Evolutionary conservation across 2,797 vertebrate species (phyloP).

Genomic region (Tapirus indicus): DNA sequence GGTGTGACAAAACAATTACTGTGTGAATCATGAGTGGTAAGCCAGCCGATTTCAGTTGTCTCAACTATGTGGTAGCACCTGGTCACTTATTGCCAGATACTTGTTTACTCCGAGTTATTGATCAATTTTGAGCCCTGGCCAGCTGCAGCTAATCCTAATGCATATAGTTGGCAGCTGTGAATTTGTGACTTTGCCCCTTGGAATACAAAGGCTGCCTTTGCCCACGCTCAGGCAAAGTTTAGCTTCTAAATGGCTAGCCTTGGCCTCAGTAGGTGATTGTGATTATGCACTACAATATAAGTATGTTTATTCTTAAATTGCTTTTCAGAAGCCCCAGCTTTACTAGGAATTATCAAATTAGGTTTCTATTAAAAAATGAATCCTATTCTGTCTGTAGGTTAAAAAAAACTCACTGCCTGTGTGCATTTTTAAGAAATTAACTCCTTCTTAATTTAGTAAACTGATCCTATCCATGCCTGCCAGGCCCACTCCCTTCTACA

Average conservation of each 20-base stretch:
- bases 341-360: conserved; percentile 62
- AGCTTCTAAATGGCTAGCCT: conserved; percentile 63
- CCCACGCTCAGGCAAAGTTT: conserved; percentile 48
- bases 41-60: conserved; percentile 61
- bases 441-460: conserved; percentile 44
- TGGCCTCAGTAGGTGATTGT: conserved; percentile 46
- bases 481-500: not conserved
- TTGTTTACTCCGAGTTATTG: conserved; percentile 79
- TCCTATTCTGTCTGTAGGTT: conserved; percentile 8
- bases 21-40: conserved; percentile 30
- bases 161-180: conserved; percentile 80
- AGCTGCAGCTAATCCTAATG: conserved; percentile 78
- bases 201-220: conserved; percentile 73
- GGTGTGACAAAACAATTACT: conserved; percentile 57
- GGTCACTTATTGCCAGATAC: conserved; percentile 75
- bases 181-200: conserved; percentile 79
- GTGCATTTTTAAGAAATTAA: conserved; percentile 44
- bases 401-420: not conserved
- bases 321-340: conserved; percentile 29
- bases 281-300: conserved; percentile 25
- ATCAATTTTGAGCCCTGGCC: conserved; percentile 71
- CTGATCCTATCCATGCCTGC: not conserved
- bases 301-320: conserved; percentile 39
- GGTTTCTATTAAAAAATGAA: conserved; percentile 60
- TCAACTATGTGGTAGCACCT: conserved; percentile 52